These are phyloP conservation scores for Oasisia sp. DNA, from an alignment of 2,888 invertebrate species.

Conservation along the genomic window DNA sequence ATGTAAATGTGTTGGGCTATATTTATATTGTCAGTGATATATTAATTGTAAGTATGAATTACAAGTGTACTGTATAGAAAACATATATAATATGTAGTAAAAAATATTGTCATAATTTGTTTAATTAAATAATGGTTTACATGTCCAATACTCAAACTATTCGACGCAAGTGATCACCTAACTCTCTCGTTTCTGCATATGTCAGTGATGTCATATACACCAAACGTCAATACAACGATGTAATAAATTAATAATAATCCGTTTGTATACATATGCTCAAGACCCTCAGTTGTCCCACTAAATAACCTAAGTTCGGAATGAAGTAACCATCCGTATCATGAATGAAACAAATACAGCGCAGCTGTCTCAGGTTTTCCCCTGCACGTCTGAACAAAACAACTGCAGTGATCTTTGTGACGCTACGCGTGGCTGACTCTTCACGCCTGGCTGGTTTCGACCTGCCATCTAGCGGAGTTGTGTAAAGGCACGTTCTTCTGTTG, in stretches of 20 bases:
- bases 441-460: conserved; percentile 1
- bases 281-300: neutral
- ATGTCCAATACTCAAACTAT: neutral
- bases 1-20: neutral
- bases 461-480: neutral
- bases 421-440: conserved; percentile 10
- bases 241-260: neutral
- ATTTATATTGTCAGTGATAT: neutral
- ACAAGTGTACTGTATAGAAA: neutral
- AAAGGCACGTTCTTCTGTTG: neutral
- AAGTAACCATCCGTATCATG: neutral
- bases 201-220: neutral
- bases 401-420: neutral
- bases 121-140: too few relatives aligned
- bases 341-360: neutral
- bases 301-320: neutral
- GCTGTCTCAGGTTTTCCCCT: neutral
- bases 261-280: neutral
- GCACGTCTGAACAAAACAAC: neutral
- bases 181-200: neutral
- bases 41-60: neutral
- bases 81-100: neutral
- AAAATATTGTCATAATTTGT: too few relatives aligned
- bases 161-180: neutral
- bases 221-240: neutral